These are phyloP conservation scores for Chrysomela aeneicollis DNA, from an alignment of 2,888 invertebrate species.

Conservation along the genomic window DNA sequence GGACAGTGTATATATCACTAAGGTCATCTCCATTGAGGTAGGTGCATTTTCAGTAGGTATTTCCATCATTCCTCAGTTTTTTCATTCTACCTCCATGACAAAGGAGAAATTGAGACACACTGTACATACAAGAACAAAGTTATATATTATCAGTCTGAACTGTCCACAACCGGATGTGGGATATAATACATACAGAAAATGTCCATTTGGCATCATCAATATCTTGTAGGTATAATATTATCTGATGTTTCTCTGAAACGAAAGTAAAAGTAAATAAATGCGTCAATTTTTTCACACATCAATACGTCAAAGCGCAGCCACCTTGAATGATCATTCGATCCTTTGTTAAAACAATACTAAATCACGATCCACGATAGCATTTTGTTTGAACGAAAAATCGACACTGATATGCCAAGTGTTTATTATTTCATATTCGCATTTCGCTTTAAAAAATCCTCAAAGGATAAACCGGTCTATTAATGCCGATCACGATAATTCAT, in stretches of 20 bases:
- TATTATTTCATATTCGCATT: background rate
- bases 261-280: background rate
- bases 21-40: too few species aligned
- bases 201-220: too few species aligned
- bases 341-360: slow-evolving; percentile 1
- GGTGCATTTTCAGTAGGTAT: too few species aligned
- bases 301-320: background rate
- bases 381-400: slow-evolving; percentile 3
- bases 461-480: slow-evolving; percentile 17
- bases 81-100: too few species aligned
- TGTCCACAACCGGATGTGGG: too few species aligned
- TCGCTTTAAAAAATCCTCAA: background rate
- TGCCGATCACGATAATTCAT: slow-evolving; percentile 15
- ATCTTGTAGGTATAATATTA: too few species aligned
- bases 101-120: too few species aligned
- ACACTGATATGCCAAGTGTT: background rate
- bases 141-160: too few species aligned
- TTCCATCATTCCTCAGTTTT: too few species aligned
- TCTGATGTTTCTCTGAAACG: background rate
- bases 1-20: too few species aligned
- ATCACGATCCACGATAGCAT: background rate
- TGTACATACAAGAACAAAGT: too few species aligned
- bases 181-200: too few species aligned
- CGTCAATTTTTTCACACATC: background rate
- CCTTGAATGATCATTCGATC: background rate